Percentiles rank a stretch among this genome's conserved stretches.
Conservation (phyloP, 2,888 invertebrate genomes). For the Drosophila merina region DNA sequence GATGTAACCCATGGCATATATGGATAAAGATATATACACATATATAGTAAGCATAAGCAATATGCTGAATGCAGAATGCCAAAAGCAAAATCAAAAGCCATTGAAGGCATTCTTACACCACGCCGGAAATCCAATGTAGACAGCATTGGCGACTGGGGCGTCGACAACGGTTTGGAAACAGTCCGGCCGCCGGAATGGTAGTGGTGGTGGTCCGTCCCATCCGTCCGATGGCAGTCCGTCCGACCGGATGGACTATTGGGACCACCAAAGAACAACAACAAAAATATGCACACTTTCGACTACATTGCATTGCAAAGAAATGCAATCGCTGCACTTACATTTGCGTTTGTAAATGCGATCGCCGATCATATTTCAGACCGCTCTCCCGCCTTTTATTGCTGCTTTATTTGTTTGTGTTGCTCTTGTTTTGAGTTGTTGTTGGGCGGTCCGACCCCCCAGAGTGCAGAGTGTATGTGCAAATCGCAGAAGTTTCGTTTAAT, state of each 20-base stretch:
- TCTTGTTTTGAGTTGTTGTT: constrained; percentile 18
- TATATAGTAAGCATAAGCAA: constrained; percentile 44
- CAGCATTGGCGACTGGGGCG: constrained; percentile 77
- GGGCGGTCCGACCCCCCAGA: constrained; percentile 70
- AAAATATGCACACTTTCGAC: constrained; percentile 53
- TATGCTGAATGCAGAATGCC: background rate
- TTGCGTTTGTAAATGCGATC: constrained; percentile 74
- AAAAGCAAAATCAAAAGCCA: constrained; percentile 50
- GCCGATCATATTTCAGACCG: constrained; percentile 73
- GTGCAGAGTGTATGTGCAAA: constrained; percentile 24
- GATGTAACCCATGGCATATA: constrained; percentile 57
- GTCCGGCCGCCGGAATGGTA: constrained; percentile 11
- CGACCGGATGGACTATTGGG: constrained; percentile 77
- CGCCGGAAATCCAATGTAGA: constrained; percentile 77
- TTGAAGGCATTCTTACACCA: constrained; percentile 76
- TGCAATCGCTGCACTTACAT: constrained; percentile 71
- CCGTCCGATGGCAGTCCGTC: constrained; percentile 56
- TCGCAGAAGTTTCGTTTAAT: constrained; percentile 60
- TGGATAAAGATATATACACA: background rate
- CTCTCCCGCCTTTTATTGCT: constrained; percentile 27
- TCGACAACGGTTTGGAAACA: constrained; percentile 63
- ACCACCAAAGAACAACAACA: constrained; percentile 72
- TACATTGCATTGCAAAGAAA: constrained; percentile 37
- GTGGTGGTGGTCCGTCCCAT: constrained; percentile 51
- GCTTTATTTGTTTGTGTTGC: background rate